phyloP scores from a whole-genome alignment of 2,888 invertebrate species.

The Acanthosoma haemorrhoidale region DNA sequence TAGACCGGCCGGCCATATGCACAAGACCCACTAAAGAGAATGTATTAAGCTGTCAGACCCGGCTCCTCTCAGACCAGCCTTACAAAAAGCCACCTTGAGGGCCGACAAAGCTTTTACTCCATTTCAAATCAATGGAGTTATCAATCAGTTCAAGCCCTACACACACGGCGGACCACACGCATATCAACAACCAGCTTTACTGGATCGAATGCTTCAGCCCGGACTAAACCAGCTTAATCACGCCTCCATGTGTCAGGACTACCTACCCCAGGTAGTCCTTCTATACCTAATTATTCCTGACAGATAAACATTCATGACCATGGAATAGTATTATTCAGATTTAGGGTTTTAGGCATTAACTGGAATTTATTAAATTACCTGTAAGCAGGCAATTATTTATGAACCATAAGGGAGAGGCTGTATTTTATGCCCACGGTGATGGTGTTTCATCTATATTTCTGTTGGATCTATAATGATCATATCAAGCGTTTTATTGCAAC shows the following conservation, averaged over 20 bases:
- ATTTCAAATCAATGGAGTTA: conserved; percentile 12
- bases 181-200: not conserved
- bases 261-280: not conserved
- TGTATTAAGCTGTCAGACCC: conserved; percentile 4
- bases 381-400: no score
- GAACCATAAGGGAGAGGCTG: no score
- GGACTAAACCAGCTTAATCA: not conserved
- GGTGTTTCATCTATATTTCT: no score
- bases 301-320: not conserved
- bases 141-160: not conserved
- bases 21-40: not conserved
- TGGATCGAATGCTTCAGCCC: not conserved
- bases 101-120: not conserved
- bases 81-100: not conserved
- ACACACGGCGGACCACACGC: not conserved
- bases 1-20: not conserved
- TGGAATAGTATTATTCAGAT: no score
- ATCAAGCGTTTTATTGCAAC: no score
- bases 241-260: not conserved
- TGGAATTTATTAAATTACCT: no score
- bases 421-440: no score
- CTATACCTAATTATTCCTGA: not conserved
- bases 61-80: not conserved
- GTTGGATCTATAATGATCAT: no score
- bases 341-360: no score